Conservation (phyloP, 92 coral and sea anemone genomes). For the Bergia puertoricense region DNA sequence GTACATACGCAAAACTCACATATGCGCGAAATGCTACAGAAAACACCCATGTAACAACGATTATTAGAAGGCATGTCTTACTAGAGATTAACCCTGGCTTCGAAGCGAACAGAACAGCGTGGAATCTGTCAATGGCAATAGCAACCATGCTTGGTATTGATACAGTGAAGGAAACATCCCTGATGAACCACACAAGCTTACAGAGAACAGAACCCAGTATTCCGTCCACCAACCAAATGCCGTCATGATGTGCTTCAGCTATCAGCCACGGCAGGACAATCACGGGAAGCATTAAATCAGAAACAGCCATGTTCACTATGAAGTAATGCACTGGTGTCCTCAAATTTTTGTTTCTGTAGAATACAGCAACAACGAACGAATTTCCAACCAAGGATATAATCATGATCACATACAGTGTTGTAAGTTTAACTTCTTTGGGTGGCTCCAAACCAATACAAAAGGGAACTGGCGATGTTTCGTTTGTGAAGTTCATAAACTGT, state of each 20-base stretch:
- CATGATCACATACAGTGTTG: not conserved
- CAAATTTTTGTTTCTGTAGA: too few relatives aligned
- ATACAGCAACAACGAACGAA: not conserved
- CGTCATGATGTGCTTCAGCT: not conserved
- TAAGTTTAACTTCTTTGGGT: not conserved
- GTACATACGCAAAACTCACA: not conserved
- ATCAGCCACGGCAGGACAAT: not conserved
- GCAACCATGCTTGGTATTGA: not conserved
- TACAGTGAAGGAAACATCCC: not conserved
- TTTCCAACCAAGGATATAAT: not conserved
- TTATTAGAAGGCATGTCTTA: not conserved
- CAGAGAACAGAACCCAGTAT: too few relatives aligned
- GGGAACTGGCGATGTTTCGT: too few relatives aligned
- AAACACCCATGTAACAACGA: not conserved
- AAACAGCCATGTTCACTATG: not conserved
- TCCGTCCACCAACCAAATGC: too few relatives aligned
- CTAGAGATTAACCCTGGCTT: not conserved
- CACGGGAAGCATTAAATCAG: not conserved
- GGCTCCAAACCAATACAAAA: not conserved
- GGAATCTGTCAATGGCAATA: not conserved
- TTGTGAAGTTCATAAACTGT: too few relatives aligned
- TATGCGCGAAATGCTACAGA: not conserved
- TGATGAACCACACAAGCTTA: too few relatives aligned
- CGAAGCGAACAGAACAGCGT: not conserved
- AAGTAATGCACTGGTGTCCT: not conserved